Evolutionary conservation across 2,797 vertebrate genomes (phyloP).

Genomic region (Acestrorhynchus altus): DNA sequence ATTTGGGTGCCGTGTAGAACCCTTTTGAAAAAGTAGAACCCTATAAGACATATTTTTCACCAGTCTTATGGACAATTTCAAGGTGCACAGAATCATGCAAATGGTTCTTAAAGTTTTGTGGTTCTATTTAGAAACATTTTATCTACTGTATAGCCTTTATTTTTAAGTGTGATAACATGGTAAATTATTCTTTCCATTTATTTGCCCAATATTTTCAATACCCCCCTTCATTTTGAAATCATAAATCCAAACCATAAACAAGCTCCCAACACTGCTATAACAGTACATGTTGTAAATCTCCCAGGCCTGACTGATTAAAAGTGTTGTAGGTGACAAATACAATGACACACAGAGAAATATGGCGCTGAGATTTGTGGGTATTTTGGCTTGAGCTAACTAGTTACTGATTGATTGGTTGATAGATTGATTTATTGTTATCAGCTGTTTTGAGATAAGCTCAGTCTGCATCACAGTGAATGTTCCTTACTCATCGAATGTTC

Average conservation of each 20-base stretch:
- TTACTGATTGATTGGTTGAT: not conserved
- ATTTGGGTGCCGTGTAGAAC: too few species aligned
- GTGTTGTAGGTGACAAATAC: too few species aligned
- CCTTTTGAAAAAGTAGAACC: too few species aligned
- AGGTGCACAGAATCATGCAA: too few species aligned
- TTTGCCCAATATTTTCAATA: too few species aligned
- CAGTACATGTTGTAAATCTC: slow-evolving; percentile 1
- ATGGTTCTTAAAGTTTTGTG: too few species aligned
- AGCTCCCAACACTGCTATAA: not conserved
- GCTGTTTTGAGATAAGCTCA: slow-evolving; percentile 22
- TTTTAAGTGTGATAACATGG: too few species aligned
- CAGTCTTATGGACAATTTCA: too few species aligned
- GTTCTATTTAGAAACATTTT: too few species aligned
- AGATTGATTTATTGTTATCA: not conserved
- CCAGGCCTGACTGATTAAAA: not conserved
- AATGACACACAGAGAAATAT: not conserved
- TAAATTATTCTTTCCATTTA: too few species aligned
- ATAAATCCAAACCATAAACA: not conserved
- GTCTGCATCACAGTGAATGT: slow-evolving; percentile 46
- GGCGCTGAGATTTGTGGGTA: not conserved
- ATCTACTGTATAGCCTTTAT: too few species aligned
- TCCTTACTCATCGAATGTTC: slow-evolving; percentile 7
- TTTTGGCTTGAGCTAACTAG: not conserved
- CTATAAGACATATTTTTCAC: too few species aligned
- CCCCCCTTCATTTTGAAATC: not conserved